Evolutionary conservation across 2,113 vertebrate genomes (phyloP).

Genomic region (Protobothrops flavoviridis): DNA sequence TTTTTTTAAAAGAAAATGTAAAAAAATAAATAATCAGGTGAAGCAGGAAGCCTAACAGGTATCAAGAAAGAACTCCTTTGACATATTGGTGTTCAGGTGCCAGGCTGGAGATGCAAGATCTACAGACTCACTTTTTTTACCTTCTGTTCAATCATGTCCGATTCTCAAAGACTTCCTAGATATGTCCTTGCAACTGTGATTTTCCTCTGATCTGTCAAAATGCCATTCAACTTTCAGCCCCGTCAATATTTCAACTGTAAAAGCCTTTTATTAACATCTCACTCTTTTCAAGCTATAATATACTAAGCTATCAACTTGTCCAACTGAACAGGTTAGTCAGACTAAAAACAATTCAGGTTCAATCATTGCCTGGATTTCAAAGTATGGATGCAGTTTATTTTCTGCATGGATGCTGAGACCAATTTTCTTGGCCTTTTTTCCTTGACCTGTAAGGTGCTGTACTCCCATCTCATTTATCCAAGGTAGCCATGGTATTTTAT

Average conservation of each 20-base stretch:
- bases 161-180: too few relatives aligned
- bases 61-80: too few relatives aligned
- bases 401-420: not conserved
- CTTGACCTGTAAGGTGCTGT: constrained; percentile 15
- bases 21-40: too few relatives aligned
- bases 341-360: not conserved
- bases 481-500: constrained; percentile 6
- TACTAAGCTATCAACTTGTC: constrained; percentile 31
- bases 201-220: not conserved
- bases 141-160: too few relatives aligned
- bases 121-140: not conserved
- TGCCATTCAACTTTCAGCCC: not conserved
- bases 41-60: too few relatives aligned
- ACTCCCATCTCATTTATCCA: constrained; percentile 1
- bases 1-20: too few relatives aligned
- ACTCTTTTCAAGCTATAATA: constrained; percentile 45
- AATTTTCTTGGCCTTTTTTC: constrained; percentile 12
- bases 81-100: not conserved
- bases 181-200: too few relatives aligned
- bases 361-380: not conserved
- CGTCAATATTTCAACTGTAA: constrained; percentile 26
- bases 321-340: constrained; percentile 4
- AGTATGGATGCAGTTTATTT: constrained; percentile 26
- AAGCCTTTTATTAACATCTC: constrained; percentile 45
- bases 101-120: not conserved